Evolutionary conservation across 2,797 vertebrate species (phyloP).

Genomic region (Oryzias sinensis): DNA sequence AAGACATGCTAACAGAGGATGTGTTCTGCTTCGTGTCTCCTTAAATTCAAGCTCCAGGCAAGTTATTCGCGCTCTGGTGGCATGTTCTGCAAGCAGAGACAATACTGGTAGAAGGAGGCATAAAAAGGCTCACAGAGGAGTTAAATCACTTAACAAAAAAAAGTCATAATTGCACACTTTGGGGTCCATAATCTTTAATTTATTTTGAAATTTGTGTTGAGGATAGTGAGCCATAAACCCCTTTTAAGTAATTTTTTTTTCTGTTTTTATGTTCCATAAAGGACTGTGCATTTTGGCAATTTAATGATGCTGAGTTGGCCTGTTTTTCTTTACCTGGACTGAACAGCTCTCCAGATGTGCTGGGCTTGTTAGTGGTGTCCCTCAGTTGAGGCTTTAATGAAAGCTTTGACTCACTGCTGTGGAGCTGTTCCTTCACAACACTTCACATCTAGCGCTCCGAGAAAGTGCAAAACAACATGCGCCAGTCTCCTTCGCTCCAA

Average conservation of each 20-base stretch:
- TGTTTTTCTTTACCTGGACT: conserved; percentile 62
- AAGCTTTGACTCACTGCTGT: conserved; percentile 69
- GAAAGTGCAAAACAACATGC: conserved; percentile 65
- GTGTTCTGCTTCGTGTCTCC: conserved; percentile 24
- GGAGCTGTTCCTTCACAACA: conserved; percentile 67
- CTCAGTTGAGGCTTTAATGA: conserved; percentile 73
- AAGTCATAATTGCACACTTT: not conserved
- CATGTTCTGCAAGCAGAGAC: conserved; percentile 15
- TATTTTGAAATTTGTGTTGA: conserved; percentile 33
- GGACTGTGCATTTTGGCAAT: conserved; percentile 37
- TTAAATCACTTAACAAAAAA: not conserved
- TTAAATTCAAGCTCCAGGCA: conserved; percentile 14
- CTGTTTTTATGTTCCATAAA: conserved; percentile 17
- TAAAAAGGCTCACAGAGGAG: conserved; percentile 26
- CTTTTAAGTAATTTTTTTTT: conserved; percentile 11
- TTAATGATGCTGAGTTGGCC: conserved; percentile 63
- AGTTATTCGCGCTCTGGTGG: conserved; percentile 11
- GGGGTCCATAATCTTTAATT: conserved; percentile 20
- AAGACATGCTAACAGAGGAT: conserved; percentile 35
- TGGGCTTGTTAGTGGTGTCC: conserved; percentile 57
- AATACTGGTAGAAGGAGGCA: conserved; percentile 22
- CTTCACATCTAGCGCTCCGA: conserved; percentile 52
- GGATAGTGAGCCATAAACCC: conserved; percentile 36
- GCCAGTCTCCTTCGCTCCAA: conserved; percentile 43
- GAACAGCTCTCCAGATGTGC: conserved; percentile 62